Base-by-base conservation (phyloP, 1,140 invertebrate species). In the Hylaeus volcanicus region DNA sequence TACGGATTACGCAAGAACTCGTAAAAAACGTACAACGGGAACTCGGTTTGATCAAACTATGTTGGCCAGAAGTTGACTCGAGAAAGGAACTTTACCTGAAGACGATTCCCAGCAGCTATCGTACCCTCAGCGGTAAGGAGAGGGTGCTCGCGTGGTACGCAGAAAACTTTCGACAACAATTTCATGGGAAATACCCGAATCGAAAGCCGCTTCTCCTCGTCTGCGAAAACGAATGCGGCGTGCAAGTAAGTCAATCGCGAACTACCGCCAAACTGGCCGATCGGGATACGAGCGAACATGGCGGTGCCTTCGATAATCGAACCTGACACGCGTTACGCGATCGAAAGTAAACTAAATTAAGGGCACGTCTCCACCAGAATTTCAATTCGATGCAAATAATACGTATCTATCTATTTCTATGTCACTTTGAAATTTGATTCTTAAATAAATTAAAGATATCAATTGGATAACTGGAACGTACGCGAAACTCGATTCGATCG, bases 111-210 rank as follows among this genome's bases (percentile, higher is more conserved):
- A 91, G 94, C 60, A 95, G 94, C 63, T 98, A 98, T 90, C 95
- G 95, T 76, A 95, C 94, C 60, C 96, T 97, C 86, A 96, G 93
- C 9, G 93, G 95, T 37, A 97, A 98, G 89, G 98, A 98, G 91
- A 96, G 96, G 69, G 88, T 97, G 6, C 89, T 98, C 6, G 88
- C 97, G 9, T 94, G 96, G 61, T 96, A 97, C 86, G 96, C 96
- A 1, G 96, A 97, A 91, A 98, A 98, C 91, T 98, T 98, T 91
- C 94, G 97, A 64, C 94, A 95, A 81, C 97, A 98, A 86, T 98
- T 96, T 94, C 92, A 94, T 39, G 94, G 94, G 77, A 93, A 95
- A 69, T 96, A 96, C 90, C 94, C 95, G 1, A 91, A 95, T 69
- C 94, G 96, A 76, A 96, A 96, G 83, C 96, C 96, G 11, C 89